Evolutionary conservation across 35 echinoderm and acorn worm genomes (phyloP).

Genomic region (Apostichopus parvimensis): DNA sequence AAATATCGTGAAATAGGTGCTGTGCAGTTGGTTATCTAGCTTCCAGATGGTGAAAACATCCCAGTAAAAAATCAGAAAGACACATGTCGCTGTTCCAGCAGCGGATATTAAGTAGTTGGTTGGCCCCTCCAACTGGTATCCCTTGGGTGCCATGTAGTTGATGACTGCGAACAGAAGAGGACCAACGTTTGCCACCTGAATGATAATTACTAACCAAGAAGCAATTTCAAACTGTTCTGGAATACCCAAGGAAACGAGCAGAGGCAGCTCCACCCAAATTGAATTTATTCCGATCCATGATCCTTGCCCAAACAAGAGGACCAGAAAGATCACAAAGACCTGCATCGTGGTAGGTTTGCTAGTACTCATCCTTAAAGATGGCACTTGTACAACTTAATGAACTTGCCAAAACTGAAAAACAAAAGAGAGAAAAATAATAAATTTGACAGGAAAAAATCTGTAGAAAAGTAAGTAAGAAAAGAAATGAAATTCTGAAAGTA

Average conservation of each 20-base stretch:
- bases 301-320: slow-evolving; percentile 60
- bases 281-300: slow-evolving; percentile 79
- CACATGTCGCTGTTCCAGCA: slow-evolving; percentile 36
- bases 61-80: slow-evolving; percentile 57
- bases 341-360: not conserved
- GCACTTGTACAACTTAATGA: not conserved
- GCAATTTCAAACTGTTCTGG: slow-evolving; percentile 63
- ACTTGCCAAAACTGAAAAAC: not conserved
- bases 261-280: slow-evolving; percentile 69
- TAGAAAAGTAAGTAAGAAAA: too few relatives aligned
- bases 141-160: slow-evolving; percentile 43
- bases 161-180: slow-evolving; percentile 53
- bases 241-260: slow-evolving; percentile 54
- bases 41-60: slow-evolving; percentile 48
- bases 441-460: not conserved
- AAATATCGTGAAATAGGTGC: slow-evolving; percentile 41
- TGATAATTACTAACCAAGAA: slow-evolving; percentile 66
- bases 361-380: slow-evolving; percentile 22
- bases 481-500: too few relatives aligned
- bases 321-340: slow-evolving; percentile 49
- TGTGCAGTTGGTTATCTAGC: slow-evolving; percentile 35
- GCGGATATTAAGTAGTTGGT: slow-evolving; percentile 55
- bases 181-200: slow-evolving; percentile 69
- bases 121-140: slow-evolving; percentile 38
- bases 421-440: not conserved